Conservation (phyloP, 2,888 invertebrate genomes). For the Chrysolina haemoptera region DNA sequence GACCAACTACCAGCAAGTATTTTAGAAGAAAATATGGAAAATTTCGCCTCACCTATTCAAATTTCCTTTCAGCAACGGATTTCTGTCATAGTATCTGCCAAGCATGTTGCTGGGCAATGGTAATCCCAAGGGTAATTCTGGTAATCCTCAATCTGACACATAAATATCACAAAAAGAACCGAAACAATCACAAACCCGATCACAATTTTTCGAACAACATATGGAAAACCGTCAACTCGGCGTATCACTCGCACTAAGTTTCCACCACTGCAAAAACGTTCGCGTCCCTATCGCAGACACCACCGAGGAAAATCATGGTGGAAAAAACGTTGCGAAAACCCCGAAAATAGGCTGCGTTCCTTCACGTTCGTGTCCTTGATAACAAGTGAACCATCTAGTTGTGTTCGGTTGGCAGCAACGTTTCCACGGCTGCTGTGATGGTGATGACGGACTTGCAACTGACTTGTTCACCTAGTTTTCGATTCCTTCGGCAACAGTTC, state of each 20-base stretch:
- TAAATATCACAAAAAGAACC: slow-evolving; percentile 48
- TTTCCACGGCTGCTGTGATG: slow-evolving; percentile 44
- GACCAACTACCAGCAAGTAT: background rate
- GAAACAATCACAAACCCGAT: slow-evolving; percentile 46
- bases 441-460: slow-evolving; percentile 54
- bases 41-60: slow-evolving; percentile 71
- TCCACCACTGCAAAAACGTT: slow-evolving; percentile 33
- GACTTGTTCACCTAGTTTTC: slow-evolving; percentile 64
- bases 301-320: slow-evolving; percentile 38
- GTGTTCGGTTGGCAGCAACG: slow-evolving; percentile 35
- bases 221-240: slow-evolving; percentile 25
- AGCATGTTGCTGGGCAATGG: slow-evolving; percentile 62
- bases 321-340: slow-evolving; percentile 37
- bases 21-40: background rate
- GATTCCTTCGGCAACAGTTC: slow-evolving; percentile 52
- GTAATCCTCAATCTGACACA: slow-evolving; percentile 51
- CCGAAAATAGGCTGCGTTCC: slow-evolving; percentile 33
- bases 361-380: slow-evolving; percentile 61
- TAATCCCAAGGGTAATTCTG: slow-evolving; percentile 35
- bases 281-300: slow-evolving; percentile 24
- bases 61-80: slow-evolving; percentile 75
- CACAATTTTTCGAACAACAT: slow-evolving; percentile 34
- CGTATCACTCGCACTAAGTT: slow-evolving; percentile 5
- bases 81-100: slow-evolving; percentile 74
- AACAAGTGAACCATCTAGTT: slow-evolving; percentile 62